phyloP scores from a whole-genome alignment of 2,888 invertebrate species.

The Eupithecia subumbrata region DNA sequence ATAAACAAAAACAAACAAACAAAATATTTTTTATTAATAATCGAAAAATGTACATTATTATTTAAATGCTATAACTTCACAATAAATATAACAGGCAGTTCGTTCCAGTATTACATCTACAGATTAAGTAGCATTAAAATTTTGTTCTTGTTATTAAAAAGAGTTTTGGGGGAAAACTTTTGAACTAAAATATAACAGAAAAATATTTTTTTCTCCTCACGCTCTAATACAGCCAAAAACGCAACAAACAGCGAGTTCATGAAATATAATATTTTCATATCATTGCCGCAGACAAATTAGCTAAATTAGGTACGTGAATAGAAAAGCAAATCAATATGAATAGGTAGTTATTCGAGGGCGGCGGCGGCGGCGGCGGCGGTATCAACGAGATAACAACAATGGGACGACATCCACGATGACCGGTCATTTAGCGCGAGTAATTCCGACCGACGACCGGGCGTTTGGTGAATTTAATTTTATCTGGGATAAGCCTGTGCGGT shows the following conservation, averaged over 20 bases:
- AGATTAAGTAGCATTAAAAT: too few species aligned
- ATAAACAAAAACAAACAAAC: too few species aligned
- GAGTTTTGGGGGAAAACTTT: neutral
- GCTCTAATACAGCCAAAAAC: neutral
- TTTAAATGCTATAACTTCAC: too few species aligned
- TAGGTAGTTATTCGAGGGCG: constrained; percentile 53
- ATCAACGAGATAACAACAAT: constrained; percentile 64
- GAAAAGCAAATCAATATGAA: constrained; percentile 64
- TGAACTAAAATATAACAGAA: neutral
- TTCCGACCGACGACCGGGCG: constrained; percentile 59
- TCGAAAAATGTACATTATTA: too few species aligned
- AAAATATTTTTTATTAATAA: too few species aligned
- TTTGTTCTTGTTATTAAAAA: too few species aligned
- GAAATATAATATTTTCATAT: neutral
- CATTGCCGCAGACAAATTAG: neutral
- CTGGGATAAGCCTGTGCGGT: constrained; percentile 60
- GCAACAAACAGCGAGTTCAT: neutral
- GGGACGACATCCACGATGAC: constrained; percentile 63
- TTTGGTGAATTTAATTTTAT: constrained; percentile 74
- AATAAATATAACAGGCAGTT: too few species aligned
- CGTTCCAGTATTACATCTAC: too few species aligned
- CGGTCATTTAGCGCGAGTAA: constrained; percentile 73
- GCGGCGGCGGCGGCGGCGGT: constrained; percentile 56
- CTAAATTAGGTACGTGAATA: constrained; percentile 37
- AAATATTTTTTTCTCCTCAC: neutral